phyloP scores from a whole-genome alignment of 2,888 invertebrate genomes.

The Cryptocephalus moraei region DNA sequence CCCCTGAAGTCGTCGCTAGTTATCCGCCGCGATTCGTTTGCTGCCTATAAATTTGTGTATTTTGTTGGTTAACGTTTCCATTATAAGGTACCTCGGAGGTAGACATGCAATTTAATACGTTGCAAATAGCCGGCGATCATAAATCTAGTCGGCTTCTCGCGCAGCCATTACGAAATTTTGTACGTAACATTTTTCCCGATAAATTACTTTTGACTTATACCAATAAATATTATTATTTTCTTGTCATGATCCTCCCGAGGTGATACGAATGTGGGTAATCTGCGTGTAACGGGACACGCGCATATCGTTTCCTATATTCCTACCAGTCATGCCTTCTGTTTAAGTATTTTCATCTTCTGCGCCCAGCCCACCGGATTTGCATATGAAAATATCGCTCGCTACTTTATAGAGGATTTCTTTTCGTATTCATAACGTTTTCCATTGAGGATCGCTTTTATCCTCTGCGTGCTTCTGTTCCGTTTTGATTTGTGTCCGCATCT shows the following conservation, averaged over 20 bases:
- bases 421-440: no score
- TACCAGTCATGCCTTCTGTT: conserved; percentile 6
- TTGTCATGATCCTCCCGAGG: conserved; percentile 12
- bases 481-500: no score
- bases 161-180: conserved; percentile 13
- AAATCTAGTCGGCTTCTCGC: conserved; percentile 13
- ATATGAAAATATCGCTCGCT: conserved; percentile 1
- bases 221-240: conserved; percentile 15
- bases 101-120: conserved; percentile 16
- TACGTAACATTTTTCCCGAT: conserved; percentile 11
- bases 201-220: conserved; percentile 14
- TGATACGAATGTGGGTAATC: conserved; percentile 9
- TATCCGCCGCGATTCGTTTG: conserved; percentile 4
- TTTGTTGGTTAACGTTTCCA: conserved; percentile 20
- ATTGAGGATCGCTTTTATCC: no score
- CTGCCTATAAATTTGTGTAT: conserved; percentile 13
- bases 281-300: conserved; percentile 8
- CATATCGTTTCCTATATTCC: conserved; percentile 6
- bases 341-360: conserved; percentile 6
- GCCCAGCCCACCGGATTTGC: conserved; percentile 9
- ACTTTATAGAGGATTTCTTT: no score
- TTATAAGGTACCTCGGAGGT: conserved; percentile 17
- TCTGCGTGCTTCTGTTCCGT: no score
- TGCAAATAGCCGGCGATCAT: conserved; percentile 16
- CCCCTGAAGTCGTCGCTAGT: no score